Evolutionary conservation across 2,113 vertebrate species (phyloP), one percentile per base, ranked within the genome.

Genomic region (Camelus bactrianus): DNA sequence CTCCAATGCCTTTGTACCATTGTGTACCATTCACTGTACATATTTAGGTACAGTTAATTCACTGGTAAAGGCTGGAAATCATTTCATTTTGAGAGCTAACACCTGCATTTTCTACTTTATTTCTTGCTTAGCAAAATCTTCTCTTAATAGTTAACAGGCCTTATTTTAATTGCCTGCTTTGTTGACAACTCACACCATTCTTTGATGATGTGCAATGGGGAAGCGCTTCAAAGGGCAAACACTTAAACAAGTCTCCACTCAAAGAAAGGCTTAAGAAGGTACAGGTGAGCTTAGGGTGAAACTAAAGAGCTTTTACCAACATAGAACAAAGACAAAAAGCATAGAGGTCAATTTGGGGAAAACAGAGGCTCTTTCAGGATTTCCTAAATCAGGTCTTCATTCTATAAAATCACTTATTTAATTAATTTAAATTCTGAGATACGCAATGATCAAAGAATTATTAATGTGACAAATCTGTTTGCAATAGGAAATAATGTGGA

Each of bases 71-170:
- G 2, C 8, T 80, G n/a, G 32, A 89, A 85, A 58, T 77, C 4
- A 70, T 85, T 96, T 80, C 38, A 91, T 67, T 88, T 84, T 73
- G 30, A 95, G 32, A 73, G 38, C 12, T 26, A 76, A 81, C 52
- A 70, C 58, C 32, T 89, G 72, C 58, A 89, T 35, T 85, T 89
- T 92, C 30, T 85, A 28, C 73, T 89, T 62, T 81, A 48, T 75
- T 70, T 89, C 35, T 84, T 85, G 50, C 77, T 80, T 94, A 85
- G 30, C 9, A 76, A 92, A 86, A 56, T 92, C 56, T 95, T 89
- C 16, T 89, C 35, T 93, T 91, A 56, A 38, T 93, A 38, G 70
- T 79, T 73, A 88, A 65, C 42, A 69, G 32, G 15, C 7, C 20
- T 93, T 81, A 28, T 85, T 92, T 73, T 60, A 92, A 85, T 76